Base-by-base conservation (phyloP, 1,140 invertebrate species). In the Diachasma alloeum region DNA sequence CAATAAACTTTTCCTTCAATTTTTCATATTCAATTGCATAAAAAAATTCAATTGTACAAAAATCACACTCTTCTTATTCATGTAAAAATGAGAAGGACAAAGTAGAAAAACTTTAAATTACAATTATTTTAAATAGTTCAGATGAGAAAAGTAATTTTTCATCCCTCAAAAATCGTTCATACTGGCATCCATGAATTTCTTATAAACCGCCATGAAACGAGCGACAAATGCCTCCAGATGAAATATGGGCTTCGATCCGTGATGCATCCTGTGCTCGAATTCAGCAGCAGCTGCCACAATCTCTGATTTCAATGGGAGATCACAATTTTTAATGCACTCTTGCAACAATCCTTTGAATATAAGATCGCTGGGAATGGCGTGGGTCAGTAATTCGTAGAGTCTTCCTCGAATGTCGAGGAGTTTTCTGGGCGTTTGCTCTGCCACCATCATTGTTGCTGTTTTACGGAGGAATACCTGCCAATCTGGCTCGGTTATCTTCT, bases 181-280 rank as follows among this genome's bases (percentile, higher is more conserved):
- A 31, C 59, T 86, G 39, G 91, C 93, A 83, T 95, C 94, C 78
- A 97, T 91, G 87, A 95, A 96, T 81, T 93, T 93, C 81, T 96
- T 97, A 88, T 98, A 99, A 79, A 98, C 93, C 24, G 93, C 92
- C 98, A 99, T 99, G 88, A 98, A 99, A 80, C 96, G 95, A 4
- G 96, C 97, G 73, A 98, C 94, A 92, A 99, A 99, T 17, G 97
- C 97, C 90, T 99, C 98, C 44, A 99, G 90, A 88, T 99, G 97
- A 83, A 97, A 98, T 81, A 99, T 98, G n/a, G 94, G 92, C 90
- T 99, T 99, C 75, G 94, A 95, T 15, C 98, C 97, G 59, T 94
- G 91, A 81, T 95, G 93, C 91, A 99, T 94, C 76, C 95, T 92
- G 86, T 98, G 96, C 87, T 99, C 97, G 89, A 95, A 98, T 70